A percentile compares a stretch with the other conserved stretches of the same genome.
Conservation (phyloP, 2,888 invertebrate species). For the Caradrina kadenii region DNA sequence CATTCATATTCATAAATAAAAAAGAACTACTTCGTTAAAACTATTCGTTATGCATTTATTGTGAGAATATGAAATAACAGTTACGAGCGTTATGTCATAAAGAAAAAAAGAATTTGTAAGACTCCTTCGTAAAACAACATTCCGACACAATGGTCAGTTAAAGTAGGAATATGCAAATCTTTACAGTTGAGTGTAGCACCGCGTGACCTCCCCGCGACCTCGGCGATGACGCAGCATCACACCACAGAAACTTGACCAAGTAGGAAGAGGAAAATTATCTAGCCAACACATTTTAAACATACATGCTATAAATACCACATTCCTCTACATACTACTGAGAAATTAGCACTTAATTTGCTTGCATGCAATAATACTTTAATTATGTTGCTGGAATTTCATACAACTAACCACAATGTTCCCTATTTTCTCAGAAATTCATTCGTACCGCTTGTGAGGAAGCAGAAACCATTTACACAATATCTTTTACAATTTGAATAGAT, state of each 20-base stretch:
- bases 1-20: slow-evolving; percentile 11
- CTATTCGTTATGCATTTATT: slow-evolving; percentile 51
- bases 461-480: slow-evolving; percentile 42
- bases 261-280: slow-evolving; percentile 64
- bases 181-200: slow-evolving; percentile 57
- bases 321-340: slow-evolving; percentile 15
- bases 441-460: slow-evolving; percentile 16
- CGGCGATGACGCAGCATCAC: slow-evolving; percentile 51
- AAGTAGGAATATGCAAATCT: slow-evolving; percentile 56
- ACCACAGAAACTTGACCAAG: slow-evolving; percentile 42
- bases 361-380: slow-evolving; percentile 10
- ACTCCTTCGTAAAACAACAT: slow-evolving; percentile 35
- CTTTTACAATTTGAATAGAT: slow-evolving; percentile 24
- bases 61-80: slow-evolving; percentile 54
- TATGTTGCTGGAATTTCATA: background rate
- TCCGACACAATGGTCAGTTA: slow-evolving; percentile 53
- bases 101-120: slow-evolving; percentile 46
- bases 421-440: slow-evolving; percentile 29
- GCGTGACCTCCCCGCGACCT: slow-evolving; percentile 57
- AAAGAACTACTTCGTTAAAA: slow-evolving; percentile 30
- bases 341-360: slow-evolving; percentile 15
- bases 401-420: slow-evolving; percentile 2
- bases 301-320: slow-evolving; percentile 18
- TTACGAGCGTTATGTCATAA: slow-evolving; percentile 55
- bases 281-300: slow-evolving; percentile 29